Conservation (phyloP, 1,140 invertebrate genomes). For the Pemphigus obesinymphae region DNA sequence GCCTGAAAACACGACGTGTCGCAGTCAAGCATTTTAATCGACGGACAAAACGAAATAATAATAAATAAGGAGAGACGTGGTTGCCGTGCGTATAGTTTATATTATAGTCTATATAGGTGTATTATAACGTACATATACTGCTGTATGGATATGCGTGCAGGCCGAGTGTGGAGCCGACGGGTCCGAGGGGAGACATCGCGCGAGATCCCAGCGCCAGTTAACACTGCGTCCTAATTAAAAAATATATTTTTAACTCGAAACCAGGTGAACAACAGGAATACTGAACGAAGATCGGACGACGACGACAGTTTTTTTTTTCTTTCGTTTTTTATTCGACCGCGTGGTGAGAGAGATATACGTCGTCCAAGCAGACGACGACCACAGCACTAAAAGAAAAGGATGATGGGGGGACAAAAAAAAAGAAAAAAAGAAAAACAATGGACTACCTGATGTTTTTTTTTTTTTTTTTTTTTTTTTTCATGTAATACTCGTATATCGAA, state of each 20-base stretch:
- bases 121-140: background rate
- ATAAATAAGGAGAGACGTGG: constrained; percentile 13
- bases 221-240: constrained; percentile 26
- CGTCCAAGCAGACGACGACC: background rate
- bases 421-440: background rate
- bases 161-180: background rate
- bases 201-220: constrained; percentile 4
- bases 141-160: background rate
- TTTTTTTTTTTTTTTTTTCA: background rate
- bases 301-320: background rate
- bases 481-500: no score
- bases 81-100: background rate
- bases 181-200: background rate
- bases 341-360: background rate
- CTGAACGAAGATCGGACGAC: background rate
- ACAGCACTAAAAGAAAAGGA: no score
- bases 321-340: background rate
- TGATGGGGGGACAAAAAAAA: background rate
- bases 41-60: constrained; percentile 37
- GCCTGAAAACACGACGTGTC: constrained; percentile 39
- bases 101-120: background rate
- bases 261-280: constrained; percentile 7
- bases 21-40: constrained; percentile 38
- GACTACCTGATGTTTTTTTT: constrained; percentile 15
- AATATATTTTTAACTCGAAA: constrained; percentile 3